Evolutionary conservation across 2,888 invertebrate genomes (phyloP).

Genomic region (Andrena haemorrhoa): DNA sequence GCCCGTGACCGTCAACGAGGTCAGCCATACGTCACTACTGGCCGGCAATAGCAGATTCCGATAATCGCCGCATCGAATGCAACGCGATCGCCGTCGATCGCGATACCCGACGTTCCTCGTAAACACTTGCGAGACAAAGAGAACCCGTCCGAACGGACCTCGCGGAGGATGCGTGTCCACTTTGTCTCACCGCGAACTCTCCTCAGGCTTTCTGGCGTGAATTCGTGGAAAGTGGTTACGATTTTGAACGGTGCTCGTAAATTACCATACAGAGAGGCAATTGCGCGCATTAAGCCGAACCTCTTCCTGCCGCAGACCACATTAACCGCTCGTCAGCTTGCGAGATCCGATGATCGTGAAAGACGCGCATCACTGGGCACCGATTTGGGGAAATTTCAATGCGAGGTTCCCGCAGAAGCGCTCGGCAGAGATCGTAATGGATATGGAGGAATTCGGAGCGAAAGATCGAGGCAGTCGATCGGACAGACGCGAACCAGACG

Average conservation of each 20-base stretch:
- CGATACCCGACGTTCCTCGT: background rate
- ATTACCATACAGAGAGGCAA: background rate
- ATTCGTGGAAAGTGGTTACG: background rate
- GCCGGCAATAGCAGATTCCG: constrained; percentile 15
- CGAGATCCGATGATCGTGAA: background rate
- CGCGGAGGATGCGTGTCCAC: background rate
- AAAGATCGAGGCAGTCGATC: constrained; percentile 46
- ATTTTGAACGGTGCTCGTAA: constrained; percentile 4
- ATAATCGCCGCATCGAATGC: constrained; percentile 21
- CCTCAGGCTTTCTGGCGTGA: background rate
- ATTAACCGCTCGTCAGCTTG: constrained; percentile 18
- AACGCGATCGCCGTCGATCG: constrained; percentile 21
- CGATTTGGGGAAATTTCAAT: background rate
- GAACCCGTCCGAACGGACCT: background rate
- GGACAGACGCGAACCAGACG: constrained; percentile 54
- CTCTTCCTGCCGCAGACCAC: background rate
- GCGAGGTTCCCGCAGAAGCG: background rate
- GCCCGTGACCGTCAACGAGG: constrained; percentile 51
- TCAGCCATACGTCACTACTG: constrained; percentile 23
- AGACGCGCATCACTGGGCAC: background rate
- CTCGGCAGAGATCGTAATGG: background rate
- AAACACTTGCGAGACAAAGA: background rate
- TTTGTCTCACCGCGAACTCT: background rate
- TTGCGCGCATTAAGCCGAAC: background rate
- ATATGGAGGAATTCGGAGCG: constrained; percentile 25